These are phyloP conservation scores for Orientallactaga sibirica DNA, from an alignment of 2,797 vertebrate genomes.

Conservation along the genomic window DNA sequence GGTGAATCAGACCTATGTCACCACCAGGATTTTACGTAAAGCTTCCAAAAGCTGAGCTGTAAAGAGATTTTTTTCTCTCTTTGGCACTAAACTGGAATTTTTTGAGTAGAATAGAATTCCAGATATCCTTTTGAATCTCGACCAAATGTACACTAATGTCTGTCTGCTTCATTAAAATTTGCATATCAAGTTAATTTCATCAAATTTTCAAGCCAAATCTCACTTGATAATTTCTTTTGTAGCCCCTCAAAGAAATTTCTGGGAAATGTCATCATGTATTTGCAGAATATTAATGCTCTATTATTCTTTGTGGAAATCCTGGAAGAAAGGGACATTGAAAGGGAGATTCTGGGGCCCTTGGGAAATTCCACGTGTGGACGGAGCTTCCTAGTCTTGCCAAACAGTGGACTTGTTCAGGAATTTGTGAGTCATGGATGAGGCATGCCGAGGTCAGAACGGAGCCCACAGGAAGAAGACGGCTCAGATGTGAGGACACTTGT, in stretches of 20 bases:
- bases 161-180: constrained; percentile 14
- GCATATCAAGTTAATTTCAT: not conserved
- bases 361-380: constrained; percentile 74
- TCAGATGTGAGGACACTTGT: not conserved
- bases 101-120: not conserved
- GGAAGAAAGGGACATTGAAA: constrained; percentile 73
- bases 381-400: not conserved
- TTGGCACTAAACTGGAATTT: constrained; percentile 1
- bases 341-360: constrained; percentile 78
- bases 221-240: constrained; percentile 1
- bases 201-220: constrained; percentile 19
- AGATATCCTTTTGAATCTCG: not conserved
- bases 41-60: not conserved
- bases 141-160: not conserved
- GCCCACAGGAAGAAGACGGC: constrained; percentile 16
- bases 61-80: constrained; percentile 30
- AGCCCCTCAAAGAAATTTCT: not conserved
- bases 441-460: constrained; percentile 8
- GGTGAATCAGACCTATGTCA: constrained; percentile 19
- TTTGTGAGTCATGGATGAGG: constrained; percentile 58
- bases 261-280: not conserved
- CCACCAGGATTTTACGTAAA: not conserved
- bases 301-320: constrained; percentile 28
- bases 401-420: not conserved
- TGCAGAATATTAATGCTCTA: not conserved